Percentiles rank a stretch among this genome's conserved stretches.
Conservation (phyloP, 1,140 invertebrate species). For the Brachionus calyciflorus region DNA sequence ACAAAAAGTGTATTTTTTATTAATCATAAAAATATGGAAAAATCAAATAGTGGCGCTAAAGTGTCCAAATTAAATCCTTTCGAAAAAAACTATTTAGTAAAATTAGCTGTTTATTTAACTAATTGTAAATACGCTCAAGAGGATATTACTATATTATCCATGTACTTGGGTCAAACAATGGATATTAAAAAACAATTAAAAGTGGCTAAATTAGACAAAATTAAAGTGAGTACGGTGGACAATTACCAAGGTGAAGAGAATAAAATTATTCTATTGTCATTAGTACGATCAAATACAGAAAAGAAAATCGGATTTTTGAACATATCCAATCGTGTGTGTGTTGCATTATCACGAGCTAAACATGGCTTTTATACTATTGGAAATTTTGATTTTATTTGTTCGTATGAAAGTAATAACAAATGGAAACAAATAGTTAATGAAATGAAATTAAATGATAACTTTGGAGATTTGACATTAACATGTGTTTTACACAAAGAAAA, state of each 20-base stretch:
- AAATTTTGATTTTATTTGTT: constrained; percentile 65
- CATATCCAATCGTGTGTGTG: constrained; percentile 74
- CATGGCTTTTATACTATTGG: constrained; percentile 69
- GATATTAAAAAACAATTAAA: not conserved
- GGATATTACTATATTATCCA: constrained; percentile 59
- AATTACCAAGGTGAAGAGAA: constrained; percentile 78
- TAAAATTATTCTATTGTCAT: constrained; percentile 76
- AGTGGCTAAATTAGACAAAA: not conserved
- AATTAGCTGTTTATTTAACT: constrained; percentile 55
- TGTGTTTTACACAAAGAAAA: constrained; percentile 1
- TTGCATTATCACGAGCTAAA: constrained; percentile 76
- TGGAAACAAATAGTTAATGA: constrained; percentile 58
- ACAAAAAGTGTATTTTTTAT: constrained; percentile 57
- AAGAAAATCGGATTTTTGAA: constrained; percentile 74
- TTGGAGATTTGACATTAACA: not conserved
- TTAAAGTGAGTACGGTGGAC: constrained; percentile 40
- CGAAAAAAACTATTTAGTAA: constrained; percentile 55
- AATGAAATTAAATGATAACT: not conserved
- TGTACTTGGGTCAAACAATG: constrained; percentile 57
- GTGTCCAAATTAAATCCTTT: constrained; percentile 55
- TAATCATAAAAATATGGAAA: constrained; percentile 52
- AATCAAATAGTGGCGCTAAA: constrained; percentile 52
- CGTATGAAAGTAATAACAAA: constrained; percentile 56
- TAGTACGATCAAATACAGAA: constrained; percentile 71
- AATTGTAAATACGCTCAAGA: constrained; percentile 54